These are phyloP conservation scores for Nerophis ophidion DNA, from an alignment of 2,113 vertebrate genomes.

Conservation along the genomic window DNA sequence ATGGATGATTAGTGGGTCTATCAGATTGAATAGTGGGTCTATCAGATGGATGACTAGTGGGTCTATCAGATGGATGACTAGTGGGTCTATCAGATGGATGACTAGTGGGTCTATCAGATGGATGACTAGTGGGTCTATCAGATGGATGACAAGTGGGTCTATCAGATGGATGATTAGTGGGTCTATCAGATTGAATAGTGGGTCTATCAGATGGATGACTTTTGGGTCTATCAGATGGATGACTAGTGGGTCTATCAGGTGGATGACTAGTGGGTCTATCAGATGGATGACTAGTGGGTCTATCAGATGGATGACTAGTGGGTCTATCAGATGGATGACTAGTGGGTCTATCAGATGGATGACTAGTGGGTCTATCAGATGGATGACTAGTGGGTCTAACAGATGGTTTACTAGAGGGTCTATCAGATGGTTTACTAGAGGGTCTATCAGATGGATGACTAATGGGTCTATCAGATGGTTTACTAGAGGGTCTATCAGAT, in stretches of 20 bases:
- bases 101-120: constrained; percentile 18
- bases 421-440: constrained; percentile 21
- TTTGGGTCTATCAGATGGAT: no score
- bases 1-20: constrained; percentile 18
- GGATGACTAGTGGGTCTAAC: constrained; percentile 15
- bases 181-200: constrained; percentile 20
- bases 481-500: constrained; percentile 19
- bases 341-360: constrained; percentile 14
- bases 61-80: constrained; percentile 23
- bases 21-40: no score
- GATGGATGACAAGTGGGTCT: constrained; percentile 17
- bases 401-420: constrained; percentile 19
- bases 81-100: constrained; percentile 12
- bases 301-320: constrained; percentile 21
- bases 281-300: constrained; percentile 19
- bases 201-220: constrained; percentile 16
- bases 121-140: constrained; percentile 17
- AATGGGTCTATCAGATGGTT: constrained; percentile 14
- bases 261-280: constrained; percentile 16
- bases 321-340: constrained; percentile 20
- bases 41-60: no score
- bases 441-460: constrained; percentile 20
- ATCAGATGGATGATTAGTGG: constrained; percentile 21
- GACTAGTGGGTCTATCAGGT: constrained; percentile 19
- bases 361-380: constrained; percentile 19